Evolutionary conservation across 2,797 vertebrate species (phyloP), one percentile per base, ranked within the genome.

Genomic region (Lepilemur septentrionalis): DNA sequence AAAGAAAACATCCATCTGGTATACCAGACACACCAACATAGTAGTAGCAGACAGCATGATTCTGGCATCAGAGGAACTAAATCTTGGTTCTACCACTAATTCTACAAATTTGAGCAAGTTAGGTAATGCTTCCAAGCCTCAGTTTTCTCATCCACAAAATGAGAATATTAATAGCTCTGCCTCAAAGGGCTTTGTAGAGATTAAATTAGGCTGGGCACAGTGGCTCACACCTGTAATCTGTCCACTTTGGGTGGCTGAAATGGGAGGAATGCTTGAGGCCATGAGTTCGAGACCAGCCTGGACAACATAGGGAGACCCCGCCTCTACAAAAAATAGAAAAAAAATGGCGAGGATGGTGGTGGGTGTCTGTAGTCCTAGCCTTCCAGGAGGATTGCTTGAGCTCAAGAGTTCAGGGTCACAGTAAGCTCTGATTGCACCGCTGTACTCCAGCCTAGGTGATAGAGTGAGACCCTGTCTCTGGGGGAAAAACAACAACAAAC

Each of bases 81-180:
- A 81, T 57, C 55, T 65, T 78, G 20, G 18, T 73, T 83, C 80
- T 82, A 57, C 38, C 52, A 70, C 23, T 25, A 89, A 84, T 65
- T 67, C 52, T 57, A 80, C 41, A 46, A 17, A 35, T 85, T 75
- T 52, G 32, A 88, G 17, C 5, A 72, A 90, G 72, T 59, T 38
- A 50, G 15, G 65, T 61, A 91, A 72, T 50, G 13, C 15, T 32
- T 61, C 69, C 28, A 38, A 57, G 86, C 28, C 92, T 97, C 82
- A 59, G 69, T 89, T 94, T 94, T 48, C 65, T 76, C 70, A 61
- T 67, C 79, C 70, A 57, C 67, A 92, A 92, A 88, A 89, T 57
- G 38, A 69, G 57, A 61, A 32, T 86, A 35, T 89, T 61, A 75
- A 82, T 12, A 59, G 41, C 72, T 41, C 30, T 75, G 25, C 43